Evolutionary conservation across 2,113 vertebrate genomes (phyloP), one percentile per base, ranked within the genome.

Genomic region (Regulus satrapa): DNA sequence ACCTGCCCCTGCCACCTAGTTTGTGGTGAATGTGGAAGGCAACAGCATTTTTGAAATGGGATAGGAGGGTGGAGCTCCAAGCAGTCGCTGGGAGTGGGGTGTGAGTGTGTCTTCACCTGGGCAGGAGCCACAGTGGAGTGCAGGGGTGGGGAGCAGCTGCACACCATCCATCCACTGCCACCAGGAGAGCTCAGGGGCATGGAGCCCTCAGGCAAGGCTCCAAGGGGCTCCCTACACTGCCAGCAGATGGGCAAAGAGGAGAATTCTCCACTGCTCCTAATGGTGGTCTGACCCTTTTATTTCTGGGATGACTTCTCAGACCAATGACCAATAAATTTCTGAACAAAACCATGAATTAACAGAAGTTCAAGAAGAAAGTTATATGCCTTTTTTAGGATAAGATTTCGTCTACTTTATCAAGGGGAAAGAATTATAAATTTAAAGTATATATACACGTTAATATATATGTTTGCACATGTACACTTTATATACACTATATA

Each of bases 171-270:
- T 64, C 64, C 62, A 40, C 8, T 19, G 68, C 26, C 68, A 5
- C 59, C 23, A 10, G 6, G 5, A 10, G 13, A 24, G 36, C 38
- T 45, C 36, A 19, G 66, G 55, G 49, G 10, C 25, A 5, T 38
- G 26, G 64, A 82, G 18, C 15, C 43, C 15, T 38, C 10, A 18
- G 54, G 28, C 3, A 19, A 61, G 29, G 54, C 34, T 54, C 28
- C 48, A 54, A 66, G 41, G 1, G 15, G 20, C 31, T 89, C 41
- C 2, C 0, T 10, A 0, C 0, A 0, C 18, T 54, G 12, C 80
- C 45, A 66, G 25, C 16, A 71, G 26, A 14, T 21, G 78, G 51
- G 6, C 6, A 21, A 46, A 34, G 38, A 45, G 40, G 28, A 63
- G 34, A 36, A 6, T 40, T 77, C 34, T 64, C 23, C 32, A 3